phyloP scores from a whole-genome alignment of 2,888 invertebrate species.

The Ceriagrion tenellum region DNA sequence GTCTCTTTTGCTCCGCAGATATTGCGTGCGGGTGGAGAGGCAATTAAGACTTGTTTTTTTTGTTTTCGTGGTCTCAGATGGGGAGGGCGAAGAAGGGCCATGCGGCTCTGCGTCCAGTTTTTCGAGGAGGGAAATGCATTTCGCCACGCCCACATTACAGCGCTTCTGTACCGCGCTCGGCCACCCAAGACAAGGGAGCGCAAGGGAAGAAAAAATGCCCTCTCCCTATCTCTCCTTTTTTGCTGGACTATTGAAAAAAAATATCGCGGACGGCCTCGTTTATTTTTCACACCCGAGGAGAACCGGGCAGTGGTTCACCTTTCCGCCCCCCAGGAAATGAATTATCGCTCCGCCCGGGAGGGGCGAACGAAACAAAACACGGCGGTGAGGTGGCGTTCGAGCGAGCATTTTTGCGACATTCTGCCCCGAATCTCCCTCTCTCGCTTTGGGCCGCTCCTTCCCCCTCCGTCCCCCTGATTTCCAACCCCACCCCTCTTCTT shows the following conservation, averaged over 20 bases:
- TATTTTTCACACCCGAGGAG: not conserved
- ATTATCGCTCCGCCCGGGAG: not conserved
- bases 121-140: not conserved
- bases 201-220: not conserved
- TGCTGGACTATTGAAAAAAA: not conserved
- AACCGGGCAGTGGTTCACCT: slow-evolving; percentile 12
- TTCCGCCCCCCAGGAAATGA: slow-evolving; percentile 39
- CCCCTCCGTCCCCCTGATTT: not conserved
- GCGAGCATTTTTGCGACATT: not conserved
- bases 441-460: not conserved
- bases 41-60: too few species aligned
- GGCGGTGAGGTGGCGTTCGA: not conserved
- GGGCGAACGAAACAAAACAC: not conserved
- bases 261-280: not conserved
- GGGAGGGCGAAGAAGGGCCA: too few species aligned
- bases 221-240: not conserved
- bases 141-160: not conserved
- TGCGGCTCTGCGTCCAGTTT: not conserved
- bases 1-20: too few species aligned
- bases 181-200: not conserved
- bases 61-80: too few species aligned
- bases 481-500: not conserved
- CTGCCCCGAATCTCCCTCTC: not conserved
- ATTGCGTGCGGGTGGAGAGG: too few species aligned
- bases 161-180: not conserved